Base-by-base conservation (phyloP, 2,888 invertebrate genomes). In the Oscheius sp. region DNA sequence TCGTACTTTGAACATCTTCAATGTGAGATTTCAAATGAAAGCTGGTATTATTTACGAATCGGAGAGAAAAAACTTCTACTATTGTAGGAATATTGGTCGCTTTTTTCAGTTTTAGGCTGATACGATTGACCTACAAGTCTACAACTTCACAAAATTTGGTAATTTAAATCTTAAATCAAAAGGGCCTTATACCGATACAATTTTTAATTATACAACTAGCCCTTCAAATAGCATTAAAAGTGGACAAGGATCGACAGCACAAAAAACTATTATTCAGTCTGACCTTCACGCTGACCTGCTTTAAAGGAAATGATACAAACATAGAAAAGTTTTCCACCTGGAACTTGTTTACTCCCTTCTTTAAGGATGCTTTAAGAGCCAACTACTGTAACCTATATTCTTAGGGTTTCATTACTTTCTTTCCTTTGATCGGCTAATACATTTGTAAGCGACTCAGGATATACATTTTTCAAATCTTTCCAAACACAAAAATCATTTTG, bases 101-200 rank as follows among this genome's bases (percentile, higher is more conserved):
- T 32, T 24, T 9, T 12, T 28, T 51, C 30, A 22, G 22, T 49
- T 3, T 17, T 44, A 59, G 59, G 59, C 44, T 1, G 22, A 59
- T 24, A 38, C 12, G 12, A 20, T 59, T 28, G 59, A 59, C 9
- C 44, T 59, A 8, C n/a, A n/a, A 26, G 44, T 59, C 4, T 17
- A 38, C n/a, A n/a, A 62, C 12, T 75, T 49, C 51, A 63, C 22
- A 8, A 68, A 56, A 0, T 76, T 59, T 56, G 75, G 73, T 9
- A 77, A 73, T 45, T 44, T 41, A 8, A 8, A 87, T 51, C 86
- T 90, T 59, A 89, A 89, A 71, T 77, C 80, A 0, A 82, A 86
- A 36, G 88, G 88, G 54, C 80, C 90, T 32, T 90, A 91, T 83
- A 90, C 91, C 1, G 91, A 91, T 81, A 89, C 90, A 0, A 90